These are phyloP conservation scores for Chiloscyllium plagiosum DNA, from an alignment of 2,113 vertebrate species.

Conservation along the genomic window DNA sequence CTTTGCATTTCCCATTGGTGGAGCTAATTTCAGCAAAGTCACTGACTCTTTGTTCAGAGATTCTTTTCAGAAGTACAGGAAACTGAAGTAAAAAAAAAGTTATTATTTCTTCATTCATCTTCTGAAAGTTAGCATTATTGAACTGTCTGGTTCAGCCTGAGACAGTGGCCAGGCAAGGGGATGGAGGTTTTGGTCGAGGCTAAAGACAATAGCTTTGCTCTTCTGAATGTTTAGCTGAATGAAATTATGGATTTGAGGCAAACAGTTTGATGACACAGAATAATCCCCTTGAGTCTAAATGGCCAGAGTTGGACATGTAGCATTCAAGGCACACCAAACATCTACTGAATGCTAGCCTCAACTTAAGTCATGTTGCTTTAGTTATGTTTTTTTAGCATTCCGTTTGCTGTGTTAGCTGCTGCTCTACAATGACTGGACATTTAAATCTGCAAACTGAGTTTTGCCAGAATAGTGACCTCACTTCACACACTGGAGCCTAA, in stretches of 20 bases:
- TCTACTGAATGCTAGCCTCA: neutral
- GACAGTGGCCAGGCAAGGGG: neutral
- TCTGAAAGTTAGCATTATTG: neutral
- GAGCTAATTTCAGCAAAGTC: neutral
- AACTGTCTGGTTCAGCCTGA: neutral
- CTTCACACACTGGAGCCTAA: neutral
- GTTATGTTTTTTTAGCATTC: neutral
- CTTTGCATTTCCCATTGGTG: neutral
- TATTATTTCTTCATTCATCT: neutral
- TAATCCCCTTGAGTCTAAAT: neutral
- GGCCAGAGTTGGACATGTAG: neutral
- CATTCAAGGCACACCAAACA: neutral
- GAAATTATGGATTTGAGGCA: neutral
- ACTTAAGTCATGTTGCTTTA: neutral
- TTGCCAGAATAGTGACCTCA: constrained; percentile 6
- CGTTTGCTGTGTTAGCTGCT: neutral
- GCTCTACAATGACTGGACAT: neutral
- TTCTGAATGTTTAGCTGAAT: neutral
- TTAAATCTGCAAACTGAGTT: neutral
- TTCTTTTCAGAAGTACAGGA: constrained; percentile 3
- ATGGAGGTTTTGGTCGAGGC: neutral
- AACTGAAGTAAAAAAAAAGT: neutral
- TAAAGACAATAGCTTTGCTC: neutral
- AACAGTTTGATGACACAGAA: neutral
- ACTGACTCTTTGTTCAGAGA: neutral